Evolutionary conservation across 2,113 vertebrate genomes (phyloP).

Genomic region (Muntiacus reevesi): DNA sequence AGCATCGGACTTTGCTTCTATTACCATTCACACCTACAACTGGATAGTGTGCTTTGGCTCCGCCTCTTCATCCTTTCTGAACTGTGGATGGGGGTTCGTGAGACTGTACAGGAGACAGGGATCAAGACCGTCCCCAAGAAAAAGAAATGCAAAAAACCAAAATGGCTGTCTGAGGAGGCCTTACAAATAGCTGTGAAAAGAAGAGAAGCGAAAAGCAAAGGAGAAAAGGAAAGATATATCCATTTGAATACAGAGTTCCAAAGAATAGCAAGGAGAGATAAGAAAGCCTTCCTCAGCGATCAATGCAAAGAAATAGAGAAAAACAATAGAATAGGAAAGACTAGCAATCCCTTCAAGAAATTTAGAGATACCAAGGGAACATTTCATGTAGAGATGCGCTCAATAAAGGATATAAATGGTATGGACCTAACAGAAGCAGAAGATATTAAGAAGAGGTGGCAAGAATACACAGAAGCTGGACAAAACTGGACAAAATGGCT

Average conservation of each 20-base stretch:
- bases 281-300: neutral
- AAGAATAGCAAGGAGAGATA: neutral
- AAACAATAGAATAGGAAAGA: neutral
- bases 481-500: too few relatives aligned
- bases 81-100: accelerated
- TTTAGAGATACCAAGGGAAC: neutral
- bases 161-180: neutral
- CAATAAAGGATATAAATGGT: neutral
- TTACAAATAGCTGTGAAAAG: neutral
- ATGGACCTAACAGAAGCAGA: neutral
- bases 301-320: neutral
- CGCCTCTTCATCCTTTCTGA: neutral
- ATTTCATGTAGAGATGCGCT: neutral
- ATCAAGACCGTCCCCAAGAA: neutral
- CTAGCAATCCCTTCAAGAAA: neutral
- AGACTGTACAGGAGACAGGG: neutral
- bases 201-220: neutral
- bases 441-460: neutral
- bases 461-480: neutral
- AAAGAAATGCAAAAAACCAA: neutral
- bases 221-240: neutral
- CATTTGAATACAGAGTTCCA: neutral
- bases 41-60: neutral
- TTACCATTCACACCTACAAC: neutral
- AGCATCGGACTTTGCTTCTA: neutral